Evolutionary conservation across 2,797 vertebrate genomes (phyloP), one percentile per base, ranked within the genome.

Genomic region (Coccyzus lansbergi): DNA sequence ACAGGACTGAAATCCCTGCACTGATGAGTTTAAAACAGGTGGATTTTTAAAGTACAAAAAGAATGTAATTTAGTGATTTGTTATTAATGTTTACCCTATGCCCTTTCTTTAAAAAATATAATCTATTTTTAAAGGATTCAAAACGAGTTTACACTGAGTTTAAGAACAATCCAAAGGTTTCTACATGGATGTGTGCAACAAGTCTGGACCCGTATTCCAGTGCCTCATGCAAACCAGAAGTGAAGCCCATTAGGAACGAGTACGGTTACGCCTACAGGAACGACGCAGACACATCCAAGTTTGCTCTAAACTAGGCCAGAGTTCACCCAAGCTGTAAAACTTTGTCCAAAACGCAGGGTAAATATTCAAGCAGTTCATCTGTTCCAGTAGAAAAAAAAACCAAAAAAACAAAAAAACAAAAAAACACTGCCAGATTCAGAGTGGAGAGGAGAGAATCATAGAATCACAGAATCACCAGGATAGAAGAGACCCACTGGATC

Each of bases 301-400:
- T 76, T 3, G 2, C 55, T 79, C 42, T 85, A 56, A 90, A 95
- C 56, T 76, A 88, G 81, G 75, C 78, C 86, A 94, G 55, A 86
- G 88, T 49, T 87, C 12, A 0, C 75, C 24, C 8, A 17, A 40
- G 70, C 65, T 63, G 40, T 29, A 86, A 90, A 86, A 84, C 63
- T 65, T 76, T 26, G 51, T 88, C 81, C 48, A 82, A 65, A 59
- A 90, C 65, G 6, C 36, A 83, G 36, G 75, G 60, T 42, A 85
- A 84, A 88, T 69, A 81, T 46, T 84, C 67, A 91, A 22, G 36
- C 31, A 68, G 26, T 64, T 74, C 40, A 46, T 75, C n/a, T 15
- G 1, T 74, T 87, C 36, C 75, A 64, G 46, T 0, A 67, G 22
- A n/a, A 44, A 76, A 72, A 67, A 81, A 67, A 81, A 31, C 42